phyloP scores from a whole-genome alignment of 2,113 vertebrate genomes.

The Enhydra lutris region DNA sequence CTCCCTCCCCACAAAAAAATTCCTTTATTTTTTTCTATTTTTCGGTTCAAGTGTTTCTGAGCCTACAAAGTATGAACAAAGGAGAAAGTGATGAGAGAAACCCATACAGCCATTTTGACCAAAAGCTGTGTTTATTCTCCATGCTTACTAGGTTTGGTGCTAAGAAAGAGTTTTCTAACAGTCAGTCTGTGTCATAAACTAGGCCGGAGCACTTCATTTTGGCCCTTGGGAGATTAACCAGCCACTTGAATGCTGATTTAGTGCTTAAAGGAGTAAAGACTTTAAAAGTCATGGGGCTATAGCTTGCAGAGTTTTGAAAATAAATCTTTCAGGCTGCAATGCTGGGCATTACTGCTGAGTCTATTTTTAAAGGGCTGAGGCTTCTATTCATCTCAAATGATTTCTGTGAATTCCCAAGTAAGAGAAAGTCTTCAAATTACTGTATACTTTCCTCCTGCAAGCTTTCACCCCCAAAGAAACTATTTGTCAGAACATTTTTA shows the following conservation, averaged over 20 bases:
- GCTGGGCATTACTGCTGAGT: neutral
- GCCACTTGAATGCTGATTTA: constrained; percentile 56
- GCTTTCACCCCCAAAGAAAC: neutral
- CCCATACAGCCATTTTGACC: neutral
- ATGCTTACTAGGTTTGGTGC: neutral
- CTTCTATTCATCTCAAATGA: constrained; percentile 1
- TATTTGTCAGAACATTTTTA: neutral
- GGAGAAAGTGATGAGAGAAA: neutral
- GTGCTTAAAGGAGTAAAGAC: constrained; percentile 66
- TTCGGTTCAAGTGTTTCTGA: neutral
- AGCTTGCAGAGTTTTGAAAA: constrained; percentile 61
- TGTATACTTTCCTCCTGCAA: constrained; percentile 3
- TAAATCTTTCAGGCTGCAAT: constrained; percentile 31
- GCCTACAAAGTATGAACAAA: constrained; percentile 22
- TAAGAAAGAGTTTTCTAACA: constrained; percentile 48
- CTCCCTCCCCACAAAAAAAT: neutral
- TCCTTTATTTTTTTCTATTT: neutral
- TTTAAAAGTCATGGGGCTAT: constrained; percentile 60
- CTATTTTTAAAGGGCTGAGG: constrained; percentile 3
- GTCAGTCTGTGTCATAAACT: constrained; percentile 52
- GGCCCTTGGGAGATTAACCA: constrained; percentile 57
- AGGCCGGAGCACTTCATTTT: constrained; percentile 49
- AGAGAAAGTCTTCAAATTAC: neutral
- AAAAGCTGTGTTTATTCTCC: neutral
- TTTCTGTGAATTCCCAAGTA: constrained; percentile 40